Evolutionary conservation across 2,888 invertebrate species (phyloP).

Genomic region (Metacarcinus magister): DNA sequence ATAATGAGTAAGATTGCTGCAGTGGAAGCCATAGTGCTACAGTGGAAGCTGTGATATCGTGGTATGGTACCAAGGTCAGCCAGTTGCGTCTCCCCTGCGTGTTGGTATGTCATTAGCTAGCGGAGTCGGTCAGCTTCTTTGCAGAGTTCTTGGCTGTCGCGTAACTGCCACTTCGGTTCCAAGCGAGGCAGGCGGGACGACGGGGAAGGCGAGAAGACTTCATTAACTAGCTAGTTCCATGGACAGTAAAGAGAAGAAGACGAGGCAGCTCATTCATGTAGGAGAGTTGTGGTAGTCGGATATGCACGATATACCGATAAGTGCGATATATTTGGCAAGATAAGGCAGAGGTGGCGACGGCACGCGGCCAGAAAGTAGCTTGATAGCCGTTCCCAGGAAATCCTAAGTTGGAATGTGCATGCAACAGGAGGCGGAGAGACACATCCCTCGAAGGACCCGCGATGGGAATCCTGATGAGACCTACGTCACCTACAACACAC

Average conservation of each 20-base stretch:
- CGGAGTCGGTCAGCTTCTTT: conserved; percentile 69
- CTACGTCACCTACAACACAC: neutral
- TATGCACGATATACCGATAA: conserved; percentile 69
- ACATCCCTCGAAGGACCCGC: conserved; percentile 17
- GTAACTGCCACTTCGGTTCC: conserved; percentile 72
- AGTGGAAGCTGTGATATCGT: neutral
- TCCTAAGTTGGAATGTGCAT: conserved; percentile 43
- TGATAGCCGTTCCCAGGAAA: conserved; percentile 67
- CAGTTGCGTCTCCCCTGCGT: conserved; percentile 58
- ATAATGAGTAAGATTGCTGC: conserved; percentile 29
- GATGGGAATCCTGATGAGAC: conserved; percentile 62
- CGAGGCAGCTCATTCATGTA: conserved; percentile 74
- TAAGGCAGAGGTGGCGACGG: conserved; percentile 69
- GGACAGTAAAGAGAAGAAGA: conserved; percentile 69
- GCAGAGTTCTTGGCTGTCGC: conserved; percentile 65
- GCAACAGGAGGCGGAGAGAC: conserved; percentile 68
- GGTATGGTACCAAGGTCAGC: conserved; percentile 64
- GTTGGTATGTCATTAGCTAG: conserved; percentile 72
- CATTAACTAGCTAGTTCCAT: conserved; percentile 71
- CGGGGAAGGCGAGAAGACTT: conserved; percentile 71
- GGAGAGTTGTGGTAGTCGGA: conserved; percentile 65
- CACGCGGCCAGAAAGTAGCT: conserved; percentile 63
- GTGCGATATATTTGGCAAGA: conserved; percentile 66
- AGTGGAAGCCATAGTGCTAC: neutral
- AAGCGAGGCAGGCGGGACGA: conserved; percentile 66